Evolutionary conservation across 2,797 vertebrate genomes (phyloP), one percentile per base, ranked within the genome.

Genomic region (Crenichthys baileyi): DNA sequence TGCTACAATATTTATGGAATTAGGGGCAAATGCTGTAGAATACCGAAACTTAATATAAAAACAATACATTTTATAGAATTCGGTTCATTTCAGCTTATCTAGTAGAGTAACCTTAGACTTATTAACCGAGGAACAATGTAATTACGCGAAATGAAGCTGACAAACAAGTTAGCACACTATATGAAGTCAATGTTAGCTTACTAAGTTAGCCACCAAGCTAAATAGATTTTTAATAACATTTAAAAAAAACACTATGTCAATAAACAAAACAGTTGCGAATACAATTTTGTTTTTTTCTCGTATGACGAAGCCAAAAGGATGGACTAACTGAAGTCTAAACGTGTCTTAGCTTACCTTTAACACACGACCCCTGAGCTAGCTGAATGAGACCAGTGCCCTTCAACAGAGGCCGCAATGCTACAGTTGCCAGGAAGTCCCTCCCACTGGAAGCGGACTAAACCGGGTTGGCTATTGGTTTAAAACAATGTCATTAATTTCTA

Each of bases 301-400:
- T 39, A 24, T 39, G 0, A 7, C 7, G 1, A 55, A 78, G 2
- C 0, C 0, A 50, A 1, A 4, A 44, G 0, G 22, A 18, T 0
- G 0, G 0, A 15, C 16, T 36, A 15, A 7, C 58, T 7, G 18
- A 70, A 46, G 67, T 68, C 0, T 67, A 0, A 0, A 26, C 0
- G 3, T 31, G 12, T 22, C 29, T 1, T 2, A 0, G 22, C 89
- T 90, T 92, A 95, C 94, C 92, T 93, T 85, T 24, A 0, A 11
- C 63, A 83, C 75, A 70, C 88, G 72, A 93, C 79, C 87, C 53
- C 78, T 39, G 75, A 13, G 44, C 8, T 53, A 58, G 65, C 60
- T 58, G 82, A 82, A 75, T 6, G 50, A 88, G 79, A 80, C 83
- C 73, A 24, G 79, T 95, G 93, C 16, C 95, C 95, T 96, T 95